A percentile compares a stretch with the other conserved stretches of the same genome.
phyloP scores from a whole-genome alignment of 1,140 invertebrate species.

The Lethrus apterus region DNA sequence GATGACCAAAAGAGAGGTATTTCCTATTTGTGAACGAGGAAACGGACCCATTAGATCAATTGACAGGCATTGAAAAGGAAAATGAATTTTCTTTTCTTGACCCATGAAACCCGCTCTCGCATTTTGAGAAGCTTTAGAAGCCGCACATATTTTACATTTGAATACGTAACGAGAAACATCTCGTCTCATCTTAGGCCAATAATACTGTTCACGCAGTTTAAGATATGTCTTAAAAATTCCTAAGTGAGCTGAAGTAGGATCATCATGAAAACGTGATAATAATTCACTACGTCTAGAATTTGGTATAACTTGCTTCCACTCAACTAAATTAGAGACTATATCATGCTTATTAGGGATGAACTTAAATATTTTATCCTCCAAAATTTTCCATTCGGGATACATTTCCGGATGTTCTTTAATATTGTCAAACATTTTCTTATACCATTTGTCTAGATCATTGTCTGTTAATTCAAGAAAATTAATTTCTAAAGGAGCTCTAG shows the following conservation, averaged over 20 bases:
- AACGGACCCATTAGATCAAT: slow-evolving; percentile 38
- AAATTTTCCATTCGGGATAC: slow-evolving; percentile 6
- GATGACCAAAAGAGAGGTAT: slow-evolving; percentile 35
- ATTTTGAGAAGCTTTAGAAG: not conserved
- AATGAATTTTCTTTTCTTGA: slow-evolving; percentile 9
- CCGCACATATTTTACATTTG: not conserved
- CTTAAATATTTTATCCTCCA: slow-evolving; percentile 12
- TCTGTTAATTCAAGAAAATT: not conserved
- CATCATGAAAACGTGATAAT: not conserved
- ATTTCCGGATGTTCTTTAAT: slow-evolving; percentile 10
- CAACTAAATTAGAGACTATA: slow-evolving; percentile 3
- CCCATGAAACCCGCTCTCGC: slow-evolving; percentile 1
- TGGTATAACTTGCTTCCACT: slow-evolving; percentile 4
- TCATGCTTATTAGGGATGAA: not conserved
- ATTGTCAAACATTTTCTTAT: slow-evolving; percentile 5
- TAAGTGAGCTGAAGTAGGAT: not conserved
- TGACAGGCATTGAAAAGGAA: slow-evolving; percentile 13
- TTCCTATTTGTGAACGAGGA: slow-evolving; percentile 20
- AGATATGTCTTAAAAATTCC: slow-evolving; percentile 1
- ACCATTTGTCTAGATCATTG: slow-evolving; percentile 13
- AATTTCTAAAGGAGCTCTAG: slow-evolving; percentile 3
- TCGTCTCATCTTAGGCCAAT: slow-evolving; percentile 6
- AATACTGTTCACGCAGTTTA: not conserved
- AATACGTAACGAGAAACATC: not conserved
- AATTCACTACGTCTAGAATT: not conserved